phyloP scores from a whole-genome alignment of 2,113 vertebrate genomes.

The Hypomesus transpacificus region DNA sequence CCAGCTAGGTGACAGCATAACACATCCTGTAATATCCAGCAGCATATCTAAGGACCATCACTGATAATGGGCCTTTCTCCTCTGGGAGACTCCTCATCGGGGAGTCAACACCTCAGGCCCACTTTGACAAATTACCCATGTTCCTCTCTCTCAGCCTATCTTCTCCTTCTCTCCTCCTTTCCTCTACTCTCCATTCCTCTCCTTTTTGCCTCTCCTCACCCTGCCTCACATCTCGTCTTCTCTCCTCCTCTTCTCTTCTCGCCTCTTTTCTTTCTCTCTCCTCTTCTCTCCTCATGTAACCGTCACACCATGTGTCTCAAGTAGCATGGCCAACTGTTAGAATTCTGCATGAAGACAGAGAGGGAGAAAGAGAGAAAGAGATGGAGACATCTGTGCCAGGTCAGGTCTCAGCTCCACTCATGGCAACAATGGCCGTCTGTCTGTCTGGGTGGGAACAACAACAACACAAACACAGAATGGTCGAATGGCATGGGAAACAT shows the following conservation, averaged over 20 bases:
- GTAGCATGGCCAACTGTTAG: too few species aligned
- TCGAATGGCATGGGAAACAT: slow-evolving; percentile 2
- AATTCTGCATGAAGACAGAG: too few species aligned
- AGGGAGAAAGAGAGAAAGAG: too few species aligned
- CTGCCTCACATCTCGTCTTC: slow-evolving; percentile 8
- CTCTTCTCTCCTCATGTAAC: background rate
- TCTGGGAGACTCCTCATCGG: slow-evolving; percentile 46
- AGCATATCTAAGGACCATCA: background rate
- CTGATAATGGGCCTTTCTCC: slow-evolving; percentile 57
- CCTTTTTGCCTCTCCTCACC: slow-evolving; percentile 42
- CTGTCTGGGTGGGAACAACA: background rate
- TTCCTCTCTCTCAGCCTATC: slow-evolving; percentile 32
- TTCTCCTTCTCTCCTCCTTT: slow-evolving; percentile 19
- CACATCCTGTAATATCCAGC: too few species aligned
- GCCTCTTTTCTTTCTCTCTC: slow-evolving; percentile 3
- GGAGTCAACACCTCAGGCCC: slow-evolving; percentile 57
- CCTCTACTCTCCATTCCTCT: slow-evolving; percentile 6
- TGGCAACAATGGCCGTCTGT: background rate
- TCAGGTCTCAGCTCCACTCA: background rate
- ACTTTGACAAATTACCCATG: slow-evolving; percentile 62
- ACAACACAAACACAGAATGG: background rate
- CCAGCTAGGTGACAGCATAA: slow-evolving; percentile 3
- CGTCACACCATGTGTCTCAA: too few species aligned
- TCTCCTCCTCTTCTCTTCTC: too few species aligned
- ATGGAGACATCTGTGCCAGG: too few species aligned